These are phyloP conservation scores for Tachystola acroxantha DNA, from an alignment of 2,888 invertebrate genomes.

Conservation along the genomic window DNA sequence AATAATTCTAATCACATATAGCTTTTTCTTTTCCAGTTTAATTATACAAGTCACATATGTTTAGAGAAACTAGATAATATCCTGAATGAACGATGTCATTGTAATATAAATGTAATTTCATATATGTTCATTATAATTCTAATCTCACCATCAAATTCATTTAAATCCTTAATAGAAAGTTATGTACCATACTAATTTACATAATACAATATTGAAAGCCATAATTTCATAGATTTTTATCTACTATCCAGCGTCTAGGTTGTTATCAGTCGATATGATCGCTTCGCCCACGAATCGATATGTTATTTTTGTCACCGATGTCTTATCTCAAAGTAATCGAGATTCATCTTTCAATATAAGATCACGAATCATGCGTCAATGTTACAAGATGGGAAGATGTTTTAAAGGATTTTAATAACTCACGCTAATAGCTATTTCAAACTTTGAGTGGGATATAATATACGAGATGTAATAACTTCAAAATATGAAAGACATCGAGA, in stretches of 20 bases:
- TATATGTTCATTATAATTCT: background rate
- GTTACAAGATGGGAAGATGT: too few relatives aligned
- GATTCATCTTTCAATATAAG: background rate
- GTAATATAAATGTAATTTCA: background rate
- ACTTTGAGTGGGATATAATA: too few relatives aligned
- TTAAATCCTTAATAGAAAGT: background rate
- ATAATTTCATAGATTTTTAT: constrained; percentile 28
- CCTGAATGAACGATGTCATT: too few relatives aligned
- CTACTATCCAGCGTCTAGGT: constrained; percentile 12
- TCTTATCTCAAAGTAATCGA: background rate
- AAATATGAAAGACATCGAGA: too few relatives aligned
- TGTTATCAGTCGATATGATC: constrained; percentile 28
- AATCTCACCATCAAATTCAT: background rate
- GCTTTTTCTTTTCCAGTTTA: too few relatives aligned
- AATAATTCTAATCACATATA: too few relatives aligned
- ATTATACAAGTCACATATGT: too few relatives aligned
- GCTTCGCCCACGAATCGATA: constrained; percentile 28
- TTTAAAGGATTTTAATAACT: too few relatives aligned
- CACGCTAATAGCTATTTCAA: too few relatives aligned
- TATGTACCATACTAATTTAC: constrained; percentile 26
- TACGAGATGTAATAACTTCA: too few relatives aligned
- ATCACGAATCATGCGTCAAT: background rate
- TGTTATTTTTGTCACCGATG: constrained; percentile 41
- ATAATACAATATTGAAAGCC: constrained; percentile 30
- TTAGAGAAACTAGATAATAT: too few relatives aligned